phyloP scores from a whole-genome alignment of 2,797 vertebrate genomes.

The Acanthiza pusilla region DNA sequence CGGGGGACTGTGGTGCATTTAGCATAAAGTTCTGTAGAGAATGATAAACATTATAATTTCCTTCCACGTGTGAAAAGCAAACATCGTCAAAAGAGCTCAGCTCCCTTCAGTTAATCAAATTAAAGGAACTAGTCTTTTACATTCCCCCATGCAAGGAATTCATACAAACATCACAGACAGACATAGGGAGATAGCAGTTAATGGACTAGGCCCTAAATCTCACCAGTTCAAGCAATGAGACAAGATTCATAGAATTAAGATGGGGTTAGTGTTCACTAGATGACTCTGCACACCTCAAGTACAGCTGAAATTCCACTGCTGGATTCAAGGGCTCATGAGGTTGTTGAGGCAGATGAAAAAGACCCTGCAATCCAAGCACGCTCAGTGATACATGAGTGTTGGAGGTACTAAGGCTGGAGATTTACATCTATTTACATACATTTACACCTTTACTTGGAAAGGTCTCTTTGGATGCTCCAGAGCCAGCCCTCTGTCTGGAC shows the following conservation, averaged over 20 bases:
- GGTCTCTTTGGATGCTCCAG: not conserved
- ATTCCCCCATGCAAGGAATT: not conserved
- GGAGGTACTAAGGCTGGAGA: not conserved
- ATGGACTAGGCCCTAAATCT: not conserved
- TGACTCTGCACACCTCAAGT: not conserved
- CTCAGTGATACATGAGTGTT: not conserved
- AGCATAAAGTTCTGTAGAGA: not conserved
- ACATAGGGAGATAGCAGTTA: not conserved
- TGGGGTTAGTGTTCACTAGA: accelerated
- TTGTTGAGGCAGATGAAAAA: not conserved
- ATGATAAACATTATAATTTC: not conserved
- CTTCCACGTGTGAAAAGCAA: not conserved
- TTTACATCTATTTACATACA: not conserved
- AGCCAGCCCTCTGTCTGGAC: not conserved
- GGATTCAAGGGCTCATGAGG: not conserved
- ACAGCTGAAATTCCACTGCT: not conserved
- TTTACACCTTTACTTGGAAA: not conserved
- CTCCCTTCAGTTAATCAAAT: not conserved
- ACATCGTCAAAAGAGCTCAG: not conserved
- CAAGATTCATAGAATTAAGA: not conserved
- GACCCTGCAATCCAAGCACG: not conserved
- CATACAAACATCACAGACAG: not conserved
- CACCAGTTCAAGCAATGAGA: not conserved
- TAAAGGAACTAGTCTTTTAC: not conserved
- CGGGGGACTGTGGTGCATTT: not conserved